Base-by-base conservation (phyloP, 2,113 vertebrate species). In the Neogale vison region DNA sequence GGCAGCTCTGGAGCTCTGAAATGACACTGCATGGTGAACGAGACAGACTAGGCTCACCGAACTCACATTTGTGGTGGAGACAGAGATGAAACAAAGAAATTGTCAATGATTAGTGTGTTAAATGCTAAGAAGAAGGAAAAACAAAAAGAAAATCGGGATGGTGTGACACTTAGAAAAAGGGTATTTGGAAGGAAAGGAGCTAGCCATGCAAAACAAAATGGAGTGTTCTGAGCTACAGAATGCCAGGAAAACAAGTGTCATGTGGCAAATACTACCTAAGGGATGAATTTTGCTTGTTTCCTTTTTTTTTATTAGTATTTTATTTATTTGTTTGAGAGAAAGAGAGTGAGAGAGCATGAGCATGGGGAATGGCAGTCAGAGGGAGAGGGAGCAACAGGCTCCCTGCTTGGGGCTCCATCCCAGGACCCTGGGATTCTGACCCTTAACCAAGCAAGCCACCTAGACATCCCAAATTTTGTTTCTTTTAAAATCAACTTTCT, bases 161-260 rank as follows among this genome's bases (percentile, higher is more conserved):
- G 6, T 50, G 45, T 39, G 29, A n/a, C 14, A 42, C 29, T 45
- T 76, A 21, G 14, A 15, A 18, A n/a, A 57, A 39, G 10, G 2
- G 6, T 76, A 3, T 80, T 80, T 81, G 20, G 4, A 81, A 17
- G 36, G 8, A 52, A 76, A 18, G 36, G 1, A 61, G 42, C 9
- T 7, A 39, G 18, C 4, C 36, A 83, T 4, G 36, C 7, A 72
- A 72, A 94, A 26, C 6, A 86, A 13, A 17, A 55, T 59, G 11
- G 6, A 61, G 8, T 50, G 23, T 52, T 50, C 50, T 0, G 4
- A 29, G 4, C 50, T 36, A 57, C 10, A 50, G 20, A 20, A 6
- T 0, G 0, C 7, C 2, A 7, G 14, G 4, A n/a, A 34, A 42
- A 6, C 24, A 76, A 34, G 23, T n/a, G 57, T 11, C 3, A 34